Percentiles rank a stretch among this genome's conserved stretches.
Conservation (phyloP, 2,797 vertebrate species). For the Tolypeutes matacus region DNA sequence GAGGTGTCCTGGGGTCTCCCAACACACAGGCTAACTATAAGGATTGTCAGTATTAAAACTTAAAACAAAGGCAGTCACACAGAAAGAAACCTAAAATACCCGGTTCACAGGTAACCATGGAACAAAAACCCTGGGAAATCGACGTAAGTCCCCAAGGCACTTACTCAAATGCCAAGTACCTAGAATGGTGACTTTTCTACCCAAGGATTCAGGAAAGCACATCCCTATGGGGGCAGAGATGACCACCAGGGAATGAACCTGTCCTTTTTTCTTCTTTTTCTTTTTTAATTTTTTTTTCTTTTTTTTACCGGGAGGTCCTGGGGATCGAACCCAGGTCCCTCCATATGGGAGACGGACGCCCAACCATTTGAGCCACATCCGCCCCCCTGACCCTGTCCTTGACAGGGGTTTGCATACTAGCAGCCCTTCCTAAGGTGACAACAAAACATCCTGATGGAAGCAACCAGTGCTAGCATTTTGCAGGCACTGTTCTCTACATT, state of each 20-base stretch:
- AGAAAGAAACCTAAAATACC: conserved; percentile 1
- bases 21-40: not conserved
- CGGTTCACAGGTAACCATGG: conserved; percentile 21
- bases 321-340: too few species aligned
- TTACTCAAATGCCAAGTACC: not conserved
- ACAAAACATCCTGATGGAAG: not conserved
- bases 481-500: not conserved
- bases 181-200: not conserved
- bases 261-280: too few species aligned
- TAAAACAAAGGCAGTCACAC: not conserved
- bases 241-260: not conserved
- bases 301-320: too few species aligned
- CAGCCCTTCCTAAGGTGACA: not conserved
- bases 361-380: too few species aligned
- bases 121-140: conserved; percentile 19
- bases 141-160: not conserved
- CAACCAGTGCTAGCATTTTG: not conserved
- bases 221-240: not conserved
- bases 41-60: not conserved
- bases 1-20: not conserved
- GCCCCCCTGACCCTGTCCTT: not conserved
- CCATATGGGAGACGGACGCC: too few species aligned
- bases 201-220: not conserved
- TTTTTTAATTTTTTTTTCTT: too few species aligned
- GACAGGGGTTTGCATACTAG: not conserved